These are phyloP conservation scores for Sander lucioperca DNA, from an alignment of 2,113 vertebrate species.

Conservation along the genomic window DNA sequence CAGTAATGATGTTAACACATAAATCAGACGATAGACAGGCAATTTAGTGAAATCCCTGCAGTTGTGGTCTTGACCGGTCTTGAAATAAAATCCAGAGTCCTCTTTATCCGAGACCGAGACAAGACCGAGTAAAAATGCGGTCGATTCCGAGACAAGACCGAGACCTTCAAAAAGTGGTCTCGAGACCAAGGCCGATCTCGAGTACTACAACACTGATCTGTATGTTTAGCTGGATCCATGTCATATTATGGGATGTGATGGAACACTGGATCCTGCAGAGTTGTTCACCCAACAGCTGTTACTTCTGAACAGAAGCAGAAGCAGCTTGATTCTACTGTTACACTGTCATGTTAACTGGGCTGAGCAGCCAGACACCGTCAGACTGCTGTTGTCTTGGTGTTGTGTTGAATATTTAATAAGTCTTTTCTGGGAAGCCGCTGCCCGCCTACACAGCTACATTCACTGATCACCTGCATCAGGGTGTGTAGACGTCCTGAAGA, in stretches of 20 bases:
- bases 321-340: not conserved
- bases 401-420: slow-evolving; percentile 53
- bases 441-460: not conserved
- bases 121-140: no score
- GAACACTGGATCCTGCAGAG: not conserved
- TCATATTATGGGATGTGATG: not conserved
- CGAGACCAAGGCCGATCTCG: no score
- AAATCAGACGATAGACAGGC: no score
- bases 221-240: not conserved
- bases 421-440: slow-evolving; percentile 27
- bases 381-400: not conserved
- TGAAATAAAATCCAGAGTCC: no score
- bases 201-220: no score
- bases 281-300: not conserved
- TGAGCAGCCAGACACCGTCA: slow-evolving; percentile 20
- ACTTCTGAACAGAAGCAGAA: not conserved
- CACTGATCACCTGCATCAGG: slow-evolving; percentile 9
- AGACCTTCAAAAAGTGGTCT: no score
- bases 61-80: no score
- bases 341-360: not conserved
- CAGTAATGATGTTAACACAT: no score
- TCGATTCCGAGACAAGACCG: no score
- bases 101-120: no score
- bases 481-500: not conserved
- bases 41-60: no score